Conservation (phyloP, 1,140 invertebrate species). For the Tetramorium parvispinum region DNA sequence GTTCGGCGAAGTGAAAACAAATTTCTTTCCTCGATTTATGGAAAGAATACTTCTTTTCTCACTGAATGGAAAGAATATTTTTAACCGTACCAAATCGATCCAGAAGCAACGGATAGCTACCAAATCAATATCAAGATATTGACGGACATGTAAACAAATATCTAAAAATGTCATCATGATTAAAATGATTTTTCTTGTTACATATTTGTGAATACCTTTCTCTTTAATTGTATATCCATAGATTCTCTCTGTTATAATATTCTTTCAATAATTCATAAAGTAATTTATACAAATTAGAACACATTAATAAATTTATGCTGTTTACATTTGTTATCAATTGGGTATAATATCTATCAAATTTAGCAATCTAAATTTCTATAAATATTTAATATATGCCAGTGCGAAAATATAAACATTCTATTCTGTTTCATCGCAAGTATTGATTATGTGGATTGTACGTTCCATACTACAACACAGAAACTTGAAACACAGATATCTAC, state of each 20-base stretch:
- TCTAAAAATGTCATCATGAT: background rate
- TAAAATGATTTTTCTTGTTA: background rate
- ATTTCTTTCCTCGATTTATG: slow-evolving; percentile 28
- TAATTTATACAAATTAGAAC: background rate
- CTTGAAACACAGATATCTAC: background rate
- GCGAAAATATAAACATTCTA: background rate
- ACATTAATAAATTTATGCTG: background rate
- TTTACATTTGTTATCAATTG: background rate
- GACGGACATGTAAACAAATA: background rate
- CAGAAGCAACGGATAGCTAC: background rate
- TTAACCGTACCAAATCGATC: background rate
- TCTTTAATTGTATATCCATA: too few species aligned
- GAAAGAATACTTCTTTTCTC: background rate
- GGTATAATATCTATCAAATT: background rate
- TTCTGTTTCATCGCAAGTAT: background rate
- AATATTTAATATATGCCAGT: slow-evolving; percentile 8
- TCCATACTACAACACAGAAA: background rate
- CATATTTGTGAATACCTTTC: background rate
- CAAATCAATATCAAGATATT: background rate
- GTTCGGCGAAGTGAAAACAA: slow-evolving; percentile 14
- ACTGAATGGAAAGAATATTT: slow-evolving; percentile 19
- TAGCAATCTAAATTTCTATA: background rate
- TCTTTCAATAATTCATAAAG: background rate
- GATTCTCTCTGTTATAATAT: background rate
- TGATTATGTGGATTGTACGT: background rate